Evolutionary conservation across 2,113 vertebrate genomes (phyloP).

Genomic region (Poicephalus meyeri): DNA sequence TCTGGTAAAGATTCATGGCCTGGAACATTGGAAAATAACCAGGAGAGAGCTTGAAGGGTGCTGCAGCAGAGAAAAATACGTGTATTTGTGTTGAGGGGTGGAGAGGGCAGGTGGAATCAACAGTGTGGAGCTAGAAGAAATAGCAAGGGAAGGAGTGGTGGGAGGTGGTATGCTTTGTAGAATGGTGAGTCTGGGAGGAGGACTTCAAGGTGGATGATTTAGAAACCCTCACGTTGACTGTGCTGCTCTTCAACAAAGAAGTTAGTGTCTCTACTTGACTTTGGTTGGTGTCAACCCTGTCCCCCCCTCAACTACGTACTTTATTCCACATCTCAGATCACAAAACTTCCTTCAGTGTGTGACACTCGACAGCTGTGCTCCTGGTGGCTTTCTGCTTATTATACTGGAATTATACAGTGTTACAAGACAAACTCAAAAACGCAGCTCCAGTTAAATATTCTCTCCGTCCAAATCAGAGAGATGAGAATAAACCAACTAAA

Average conservation of each 20-base stretch:
- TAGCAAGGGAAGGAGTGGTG: background rate
- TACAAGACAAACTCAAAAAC: background rate
- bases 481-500: background rate
- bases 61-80: background rate
- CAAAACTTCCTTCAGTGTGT: background rate
- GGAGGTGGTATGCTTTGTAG: background rate
- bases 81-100: background rate
- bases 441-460: background rate
- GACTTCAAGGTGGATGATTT: background rate
- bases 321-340: background rate
- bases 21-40: background rate
- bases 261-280: background rate
- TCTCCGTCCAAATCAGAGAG: background rate
- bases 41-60: background rate
- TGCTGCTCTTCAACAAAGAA: background rate
- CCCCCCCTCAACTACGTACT: background rate
- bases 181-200: background rate
- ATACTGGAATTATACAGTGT: background rate
- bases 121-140: background rate
- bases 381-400: background rate
- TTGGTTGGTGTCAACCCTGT: background rate
- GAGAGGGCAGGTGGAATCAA: background rate
- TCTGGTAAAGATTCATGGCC: background rate
- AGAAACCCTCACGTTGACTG: background rate
- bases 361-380: background rate